Base-by-base conservation (phyloP, 2,113 vertebrate genomes). In the Oncorhynchus mykiss region DNA sequence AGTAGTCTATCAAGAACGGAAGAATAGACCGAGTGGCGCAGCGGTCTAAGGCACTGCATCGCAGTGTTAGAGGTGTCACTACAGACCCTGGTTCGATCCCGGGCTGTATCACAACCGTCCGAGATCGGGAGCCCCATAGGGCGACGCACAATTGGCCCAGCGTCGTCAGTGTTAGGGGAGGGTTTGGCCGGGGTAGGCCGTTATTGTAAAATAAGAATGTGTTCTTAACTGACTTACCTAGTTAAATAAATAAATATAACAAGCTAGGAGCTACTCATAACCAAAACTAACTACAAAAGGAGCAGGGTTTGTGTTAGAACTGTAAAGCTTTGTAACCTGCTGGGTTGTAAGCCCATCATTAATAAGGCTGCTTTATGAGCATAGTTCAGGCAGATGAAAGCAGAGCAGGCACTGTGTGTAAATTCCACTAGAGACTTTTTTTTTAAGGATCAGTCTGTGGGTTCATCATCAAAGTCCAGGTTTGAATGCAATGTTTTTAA, bases 341-440 rank as follows among this genome's bases (percentile, higher is more conserved):
- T 85, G 85, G n/a, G 87, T 74, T 79, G 51, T 16, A 70, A 82
- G 51, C 51, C 75, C 75, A 67, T 84, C 27, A 68, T 82, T 66
- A 80, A 85, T 64, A 65, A 51, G 77, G 80, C 24, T 14, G 74
- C 82, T 25, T n/a, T 24, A 71, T 88, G 88, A 88, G 86, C 88
- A 71, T 70, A 66, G 29, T 22, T 72, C 57, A 49, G 11, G 9
- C 4, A 70, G n/a, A 70, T 70, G 34, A 70, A 49, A 70, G 67
- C 39, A 22, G n/a, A 29, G 13, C 24, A 2, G 34, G 20, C 25
- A 34, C 1, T 49, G n/a, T 31, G 5, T 20, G 69, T 71, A 49
- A 57, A 51, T 20, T 59, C 14, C 45, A 49, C 22, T 51, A n/a
- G 12, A 54, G 5, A 3, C 69, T 68, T 16, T 7, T 31, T 68